Percentiles rank a stretch among this genome's conserved stretches.
phyloP scores from a whole-genome alignment of 2,113 vertebrate species.

The Seriola quinqueradiata region DNA sequence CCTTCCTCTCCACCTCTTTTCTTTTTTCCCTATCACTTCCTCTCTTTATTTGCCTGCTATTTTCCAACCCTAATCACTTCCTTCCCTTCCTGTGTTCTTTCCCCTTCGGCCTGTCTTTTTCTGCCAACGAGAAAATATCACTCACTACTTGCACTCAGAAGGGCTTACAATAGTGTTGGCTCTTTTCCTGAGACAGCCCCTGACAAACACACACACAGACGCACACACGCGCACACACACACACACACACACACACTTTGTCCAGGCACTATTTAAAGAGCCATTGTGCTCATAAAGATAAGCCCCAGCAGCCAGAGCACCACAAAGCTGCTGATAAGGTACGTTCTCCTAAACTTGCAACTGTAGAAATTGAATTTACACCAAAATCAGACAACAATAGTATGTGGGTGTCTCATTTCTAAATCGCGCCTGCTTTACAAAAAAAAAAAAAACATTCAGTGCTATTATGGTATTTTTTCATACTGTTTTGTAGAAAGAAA shows the following conservation, averaged over 20 bases:
- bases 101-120: conserved; percentile 8
- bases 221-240: conserved; percentile 33
- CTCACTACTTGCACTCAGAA: conserved; percentile 27
- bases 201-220: conserved; percentile 42
- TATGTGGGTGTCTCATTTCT: not conserved
- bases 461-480: not conserved
- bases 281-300: conserved; percentile 72
- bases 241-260: conserved; percentile 42
- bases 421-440: conserved; percentile 3
- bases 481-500: not conserved
- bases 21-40: conserved; percentile 42
- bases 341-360: conserved; percentile 25
- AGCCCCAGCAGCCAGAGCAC: conserved; percentile 49
- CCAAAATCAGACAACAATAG: conserved; percentile 6
- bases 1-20: conserved; percentile 47
- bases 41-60: conserved; percentile 45
- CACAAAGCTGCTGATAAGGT: conserved; percentile 64
- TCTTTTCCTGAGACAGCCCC: conserved; percentile 33
- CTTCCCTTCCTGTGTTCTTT: conserved; percentile 26
- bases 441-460: conserved; percentile 5
- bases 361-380: conserved; percentile 37
- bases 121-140: conserved; percentile 28
- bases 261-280: conserved; percentile 71
- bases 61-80: conserved; percentile 58
- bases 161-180: conserved; percentile 38